Base-by-base conservation (phyloP, 2,113 vertebrate genomes). In the Laticauda colubrina region DNA sequence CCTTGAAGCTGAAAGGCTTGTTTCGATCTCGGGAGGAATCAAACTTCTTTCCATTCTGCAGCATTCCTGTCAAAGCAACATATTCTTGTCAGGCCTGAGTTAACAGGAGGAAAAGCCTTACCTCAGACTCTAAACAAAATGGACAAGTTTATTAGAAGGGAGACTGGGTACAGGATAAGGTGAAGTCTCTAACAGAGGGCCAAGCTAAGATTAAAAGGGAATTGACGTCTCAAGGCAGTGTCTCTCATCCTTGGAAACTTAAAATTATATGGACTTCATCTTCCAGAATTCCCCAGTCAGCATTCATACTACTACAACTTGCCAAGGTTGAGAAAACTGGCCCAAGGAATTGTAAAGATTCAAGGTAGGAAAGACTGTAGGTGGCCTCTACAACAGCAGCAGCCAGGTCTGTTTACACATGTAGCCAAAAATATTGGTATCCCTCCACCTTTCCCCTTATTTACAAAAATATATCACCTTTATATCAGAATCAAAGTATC, bases 11-110 rank as follows among this genome's bases (percentile, higher is more conserved):
- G 96, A 99, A 99, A 93, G 99, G 98, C 94, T 99, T 99, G 98
- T 99, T 99, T 98, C 99, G 98, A 98, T 99, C 99, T 98, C 99
- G 98, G 92, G 99, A 99, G 18, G 99, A 99, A 97, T 99, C 99
- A 51, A 99, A 99, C 97, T 99, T 99, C 97, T 99, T 99, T 69
- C 99, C 99, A 2, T 99, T 99, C 97, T 99, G 99, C 90, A 99
- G 97, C 98, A 99, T 99, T 45, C 99, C 99, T 99, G 97, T 87
- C 95, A 93, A 97, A 91, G 96, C 89, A 96, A 95, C 69, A 96
- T 34, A 0, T 90, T 64, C 20, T 75, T 39, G 12, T 64, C 11
- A 88, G 23, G 29, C 2, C 23, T n/a, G 18, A 51, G 26, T 55
- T 43, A 91, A n/a, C 14, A 86, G 26, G 57, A 29, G 48, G 57